Base-by-base conservation (phyloP, 2,888 invertebrate genomes). In the Tribolium freemani region DNA sequence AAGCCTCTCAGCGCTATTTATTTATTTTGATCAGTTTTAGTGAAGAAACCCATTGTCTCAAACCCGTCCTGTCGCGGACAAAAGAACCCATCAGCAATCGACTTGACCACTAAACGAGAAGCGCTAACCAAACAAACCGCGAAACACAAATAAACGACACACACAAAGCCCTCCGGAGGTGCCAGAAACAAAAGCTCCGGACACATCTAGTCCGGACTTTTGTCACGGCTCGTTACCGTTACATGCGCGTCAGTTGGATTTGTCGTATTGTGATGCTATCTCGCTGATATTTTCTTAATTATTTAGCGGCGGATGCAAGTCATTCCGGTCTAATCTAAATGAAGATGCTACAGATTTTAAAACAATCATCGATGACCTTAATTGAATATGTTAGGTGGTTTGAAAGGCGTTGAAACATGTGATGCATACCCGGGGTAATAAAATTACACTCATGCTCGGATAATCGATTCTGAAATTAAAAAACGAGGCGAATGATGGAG, bases 181-280 rank as follows among this genome's bases (percentile, higher is more conserved):
- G 78, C 77, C 78, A 76, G 75, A 80, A 78, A 81, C 80, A 81
- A 81, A 79, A 79, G 76, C 75, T 73, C 70, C 69, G 75, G 74
- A 61, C 67, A 56, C 67, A 56, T 46, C 26, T 58, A 79, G 75
- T 73, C 68, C 70, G 76, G 73, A 64, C 64, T 51, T 76, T 75
- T 77, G 78, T 78, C 75, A 79, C 77, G 80, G 77, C 79, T 83
- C 82, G 82, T 83, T 83, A 83, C 75, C 82, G 81, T 81, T 81
- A 81, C 75, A 76, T 73, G 75, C 75, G 21, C 74, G 79, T 76
- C 80, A 76, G 74, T 78, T 76, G 75, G 72, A 74, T 60, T 74
- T 80, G 81, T 80, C 79, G 77, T 78, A 75, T 81, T 63, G 51
- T 10, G 53, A 57, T 66, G 20, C 30, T 16, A 53, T 54, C 64